Evolutionary conservation across 2,797 vertebrate genomes (phyloP), one percentile per base, ranked within the genome.

Genomic region (Tympanoctomys barrerae): DNA sequence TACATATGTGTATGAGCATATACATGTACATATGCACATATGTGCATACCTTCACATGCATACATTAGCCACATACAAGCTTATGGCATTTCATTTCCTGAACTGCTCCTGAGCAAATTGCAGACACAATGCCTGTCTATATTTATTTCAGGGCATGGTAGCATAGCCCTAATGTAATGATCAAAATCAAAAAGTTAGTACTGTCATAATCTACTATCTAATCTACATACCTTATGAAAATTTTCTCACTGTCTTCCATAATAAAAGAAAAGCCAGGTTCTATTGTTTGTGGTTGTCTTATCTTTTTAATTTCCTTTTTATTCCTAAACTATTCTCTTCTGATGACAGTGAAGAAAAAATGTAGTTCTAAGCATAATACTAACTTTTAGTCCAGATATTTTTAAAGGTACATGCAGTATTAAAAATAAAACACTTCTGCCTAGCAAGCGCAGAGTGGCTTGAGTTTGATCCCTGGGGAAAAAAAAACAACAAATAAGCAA

Each of bases 291-390:
- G 10, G 1, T 79, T 85, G 49, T 83, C 39, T 79, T 86, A 49
- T 89, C 39, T 78, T 39, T 93, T 90, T 70, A 36, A n/a, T 59
- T 89, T 93, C 46, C 7, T 94, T 39, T 49, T 82, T 89, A 19
- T 59, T 36, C 49, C 39, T 36, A 66, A 89, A 78, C 66, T 5
- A 57, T 78, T 82, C 26, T 83, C 2, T 84, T 88, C 66, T 79
- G 73, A 52, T 82, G 39, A 57, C 18, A 66, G 13, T 83, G 12
- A 83, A 82, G 33, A 80, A 62, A 83, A 90, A 71, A 68, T 83
- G 4, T 11, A 68, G 24, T 62, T 87, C 49, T 87, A 80, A 80
- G 73, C 90, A 75, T 59, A 68, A 78, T 75, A 84, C 36, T 77
- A 79, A 81, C n/a, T 73, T 84, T 21, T 8, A 46, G 31, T 36